phyloP scores from a whole-genome alignment of 2,888 invertebrate genomes.

The Melipona bicolor region DNA sequence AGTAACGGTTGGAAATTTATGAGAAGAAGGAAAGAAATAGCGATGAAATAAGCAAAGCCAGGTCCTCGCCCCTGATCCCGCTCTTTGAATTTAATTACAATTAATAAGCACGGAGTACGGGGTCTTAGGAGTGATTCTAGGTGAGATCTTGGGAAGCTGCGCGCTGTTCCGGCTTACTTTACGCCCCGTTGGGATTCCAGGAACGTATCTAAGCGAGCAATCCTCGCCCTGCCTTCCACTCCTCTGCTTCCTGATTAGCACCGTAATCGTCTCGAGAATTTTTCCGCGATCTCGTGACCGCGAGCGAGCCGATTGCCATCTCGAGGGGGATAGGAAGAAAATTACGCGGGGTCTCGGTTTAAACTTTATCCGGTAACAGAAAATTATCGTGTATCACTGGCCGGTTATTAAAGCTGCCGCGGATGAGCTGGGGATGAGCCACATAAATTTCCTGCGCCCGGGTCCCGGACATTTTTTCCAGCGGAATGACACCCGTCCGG shows the following conservation, averaged over 20 bases:
- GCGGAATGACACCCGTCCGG: neutral
- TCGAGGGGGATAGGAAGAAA: slow-evolving; percentile 19
- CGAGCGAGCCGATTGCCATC: slow-evolving; percentile 49
- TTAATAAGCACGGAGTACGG: slow-evolving; percentile 76
- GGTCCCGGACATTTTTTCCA: slow-evolving; percentile 8
- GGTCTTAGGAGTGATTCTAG: slow-evolving; percentile 72
- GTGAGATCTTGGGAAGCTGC: slow-evolving; percentile 77
- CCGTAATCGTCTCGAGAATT: slow-evolving; percentile 49
- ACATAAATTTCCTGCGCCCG: slow-evolving; percentile 21
- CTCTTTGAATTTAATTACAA: slow-evolving; percentile 80
- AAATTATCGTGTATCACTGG: slow-evolving; percentile 45
- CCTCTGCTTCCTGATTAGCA: slow-evolving; percentile 60
- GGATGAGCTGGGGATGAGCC: slow-evolving; percentile 11
- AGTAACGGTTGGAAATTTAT: too few relatives aligned
- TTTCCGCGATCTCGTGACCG: slow-evolving; percentile 27
- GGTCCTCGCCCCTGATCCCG: slow-evolving; percentile 70
- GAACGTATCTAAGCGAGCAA: slow-evolving; percentile 59
- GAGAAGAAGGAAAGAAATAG: slow-evolving; percentile 20
- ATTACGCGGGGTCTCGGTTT: slow-evolving; percentile 24
- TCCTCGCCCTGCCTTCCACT: slow-evolving; percentile 29
- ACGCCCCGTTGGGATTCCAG: slow-evolving; percentile 73
- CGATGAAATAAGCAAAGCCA: slow-evolving; percentile 74
- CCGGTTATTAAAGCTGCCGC: slow-evolving; percentile 31
- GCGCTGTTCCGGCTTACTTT: slow-evolving; percentile 75
- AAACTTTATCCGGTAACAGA: slow-evolving; percentile 42